These are phyloP conservation scores for Rhinella marina DNA, from an alignment of 2,797 vertebrate genomes.

Conservation along the genomic window DNA sequence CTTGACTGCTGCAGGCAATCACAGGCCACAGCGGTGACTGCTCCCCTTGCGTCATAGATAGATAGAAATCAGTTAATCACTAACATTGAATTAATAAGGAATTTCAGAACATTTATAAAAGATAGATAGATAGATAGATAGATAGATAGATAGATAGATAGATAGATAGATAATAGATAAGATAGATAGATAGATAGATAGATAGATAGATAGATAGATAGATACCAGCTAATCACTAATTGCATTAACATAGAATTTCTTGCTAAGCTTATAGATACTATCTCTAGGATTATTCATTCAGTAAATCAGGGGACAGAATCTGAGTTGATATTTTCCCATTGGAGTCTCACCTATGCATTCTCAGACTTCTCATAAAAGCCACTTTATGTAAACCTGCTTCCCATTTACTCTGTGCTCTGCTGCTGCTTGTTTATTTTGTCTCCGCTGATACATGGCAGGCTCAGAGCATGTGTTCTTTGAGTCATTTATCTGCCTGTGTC, in stretches of 20 bases:
- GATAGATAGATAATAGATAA: too few species aligned
- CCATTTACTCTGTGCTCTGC: conserved; percentile 49
- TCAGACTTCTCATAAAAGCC: background rate
- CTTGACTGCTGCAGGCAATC: too few species aligned
- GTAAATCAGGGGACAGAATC: conserved; percentile 44
- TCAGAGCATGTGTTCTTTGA: background rate
- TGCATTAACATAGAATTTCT: background rate
- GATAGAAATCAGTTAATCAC: background rate
- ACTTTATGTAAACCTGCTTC: conserved; percentile 59
- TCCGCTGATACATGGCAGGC: conserved; percentile 58
- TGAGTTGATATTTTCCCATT: conserved; percentile 38
- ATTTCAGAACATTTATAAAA: background rate
- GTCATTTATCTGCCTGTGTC: conserved; percentile 14
- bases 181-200: too few species aligned
- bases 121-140: too few species aligned
- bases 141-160: too few species aligned
- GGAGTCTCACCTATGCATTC: conserved; percentile 54
- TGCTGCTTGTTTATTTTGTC: conserved; percentile 48
- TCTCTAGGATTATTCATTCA: conserved; percentile 40
- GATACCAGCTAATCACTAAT: too few species aligned
- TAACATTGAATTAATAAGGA: background rate
- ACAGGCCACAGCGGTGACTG: too few species aligned
- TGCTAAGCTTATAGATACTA: conserved; percentile 36
- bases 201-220: too few species aligned
- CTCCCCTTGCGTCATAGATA: too few species aligned